Evolutionary conservation across 1,140 invertebrate species (phyloP), one percentile per base, ranked within the genome.

Genomic region (Battus philenor): DNA sequence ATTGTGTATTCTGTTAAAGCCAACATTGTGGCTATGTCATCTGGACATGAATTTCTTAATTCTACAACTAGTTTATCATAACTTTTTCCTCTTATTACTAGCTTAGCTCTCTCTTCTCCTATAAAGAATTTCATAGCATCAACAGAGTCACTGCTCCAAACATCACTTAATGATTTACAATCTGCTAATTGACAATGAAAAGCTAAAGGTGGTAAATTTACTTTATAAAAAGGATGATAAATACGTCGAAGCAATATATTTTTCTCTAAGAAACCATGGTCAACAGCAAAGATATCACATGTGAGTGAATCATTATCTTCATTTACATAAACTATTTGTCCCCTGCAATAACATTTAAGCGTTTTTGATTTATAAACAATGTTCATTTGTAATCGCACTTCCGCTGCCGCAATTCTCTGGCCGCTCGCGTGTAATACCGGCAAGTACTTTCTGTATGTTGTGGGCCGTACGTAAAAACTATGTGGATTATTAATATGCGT

Each of bases 401-500:
- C 38, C 4, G 4, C 11, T 7, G 39, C 15, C 1, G 15, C 5
- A 7, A 32, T 5, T 7, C 22, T 30, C 3, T 47, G 13, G 1
- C 9, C 38, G 13, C 15, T 10, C 10, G 24, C 13, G 30, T 59
- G 29, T 11, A 54, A 11, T 18, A 4, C 8, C 6, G 15, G 6
- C 32, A 50, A 13, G 13, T 52, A 52, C 13, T 8, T 51, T 18
- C 31, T 43, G 11, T 49, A 53, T 0, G 30, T 18, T 4, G 49
- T 38, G 0, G 27, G 47, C 10, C 59, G 53, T 1, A 59, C 55
- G 17, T 52, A 66, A 47, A 66, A 66, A 27, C 50, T 57, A 6
- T 66, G 50, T 0, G 62, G 62, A 30, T 59, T 43, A 22, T 59
- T 66, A 1, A 66, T 52, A 31, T 59, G 39, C 4, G 55, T 56